A percentile compares a stretch with the other conserved stretches of the same genome.
phyloP scores from a whole-genome alignment of 2,888 invertebrate species.

The Eurytoma adleriae region DNA sequence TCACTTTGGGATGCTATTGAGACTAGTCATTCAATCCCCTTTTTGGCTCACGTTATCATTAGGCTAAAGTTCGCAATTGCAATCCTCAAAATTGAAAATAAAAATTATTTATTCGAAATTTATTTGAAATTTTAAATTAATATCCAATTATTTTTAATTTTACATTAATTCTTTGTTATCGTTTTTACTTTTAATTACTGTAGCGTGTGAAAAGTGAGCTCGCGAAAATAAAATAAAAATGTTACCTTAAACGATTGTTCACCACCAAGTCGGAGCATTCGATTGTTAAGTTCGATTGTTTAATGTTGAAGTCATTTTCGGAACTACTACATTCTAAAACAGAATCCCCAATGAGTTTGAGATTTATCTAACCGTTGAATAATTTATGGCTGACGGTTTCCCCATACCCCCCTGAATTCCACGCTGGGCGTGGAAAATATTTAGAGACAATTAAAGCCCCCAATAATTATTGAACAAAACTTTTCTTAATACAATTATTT shows the following conservation, averaged over 20 bases:
- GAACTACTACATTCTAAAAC: constrained; percentile 20
- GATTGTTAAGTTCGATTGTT: constrained; percentile 23
- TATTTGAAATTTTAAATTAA: too few species aligned
- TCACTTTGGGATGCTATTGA: background rate
- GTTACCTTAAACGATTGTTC: background rate
- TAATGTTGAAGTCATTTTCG: constrained; percentile 32
- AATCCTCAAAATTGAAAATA: too few species aligned
- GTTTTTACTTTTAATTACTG: too few species aligned
- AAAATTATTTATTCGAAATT: too few species aligned
- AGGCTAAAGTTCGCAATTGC: background rate
- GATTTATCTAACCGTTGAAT: constrained; percentile 50
- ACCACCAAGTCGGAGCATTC: background rate
- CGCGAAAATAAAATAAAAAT: background rate
- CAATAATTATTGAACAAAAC: background rate
- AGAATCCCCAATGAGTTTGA: constrained; percentile 45
- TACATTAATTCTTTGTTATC: too few species aligned
- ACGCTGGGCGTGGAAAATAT: constrained; percentile 37
- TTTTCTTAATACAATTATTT: constrained; percentile 30
- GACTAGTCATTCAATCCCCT: background rate
- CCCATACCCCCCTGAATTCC: constrained; percentile 45
- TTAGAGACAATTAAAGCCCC: constrained; percentile 39
- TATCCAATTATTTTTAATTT: too few species aligned
- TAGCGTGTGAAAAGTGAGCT: too few species aligned
- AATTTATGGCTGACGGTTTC: constrained; percentile 42
- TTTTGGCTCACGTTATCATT: background rate